Evolutionary conservation across 2,113 vertebrate genomes (phyloP).

Genomic region (Illadopsis cleaveri): DNA sequence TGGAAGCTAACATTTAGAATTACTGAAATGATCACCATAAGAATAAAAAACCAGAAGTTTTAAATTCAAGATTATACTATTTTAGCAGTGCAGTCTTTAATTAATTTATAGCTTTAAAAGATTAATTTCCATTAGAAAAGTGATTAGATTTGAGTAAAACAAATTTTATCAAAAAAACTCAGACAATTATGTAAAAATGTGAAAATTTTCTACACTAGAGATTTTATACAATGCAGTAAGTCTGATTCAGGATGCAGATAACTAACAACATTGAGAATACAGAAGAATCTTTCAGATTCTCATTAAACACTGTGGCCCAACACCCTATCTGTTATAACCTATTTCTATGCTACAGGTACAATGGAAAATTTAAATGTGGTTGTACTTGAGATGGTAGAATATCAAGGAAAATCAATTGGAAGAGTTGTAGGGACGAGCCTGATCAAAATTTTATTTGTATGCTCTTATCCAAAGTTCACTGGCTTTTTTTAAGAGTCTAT

Average conservation of each 20-base stretch:
- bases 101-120: neutral
- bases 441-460: constrained; percentile 16
- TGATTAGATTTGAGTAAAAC: neutral
- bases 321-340: neutral
- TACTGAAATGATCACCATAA: neutral
- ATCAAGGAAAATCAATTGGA: neutral
- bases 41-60: neutral
- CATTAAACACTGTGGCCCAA: neutral
- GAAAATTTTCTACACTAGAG: neutral
- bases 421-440: neutral
- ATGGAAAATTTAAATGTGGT: neutral
- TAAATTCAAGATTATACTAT: neutral
- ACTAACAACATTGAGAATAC: neutral
- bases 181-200: neutral
- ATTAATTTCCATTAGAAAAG: neutral
- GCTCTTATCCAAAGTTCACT: neutral
- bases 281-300: neutral
- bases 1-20: neutral
- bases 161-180: neutral
- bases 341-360: neutral
- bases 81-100: neutral
- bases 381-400: neutral
- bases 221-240: neutral
- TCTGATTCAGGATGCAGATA: neutral
- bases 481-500: neutral